Conservation (phyloP, 2,113 vertebrate species). For the Patagioenas fasciata region DNA sequence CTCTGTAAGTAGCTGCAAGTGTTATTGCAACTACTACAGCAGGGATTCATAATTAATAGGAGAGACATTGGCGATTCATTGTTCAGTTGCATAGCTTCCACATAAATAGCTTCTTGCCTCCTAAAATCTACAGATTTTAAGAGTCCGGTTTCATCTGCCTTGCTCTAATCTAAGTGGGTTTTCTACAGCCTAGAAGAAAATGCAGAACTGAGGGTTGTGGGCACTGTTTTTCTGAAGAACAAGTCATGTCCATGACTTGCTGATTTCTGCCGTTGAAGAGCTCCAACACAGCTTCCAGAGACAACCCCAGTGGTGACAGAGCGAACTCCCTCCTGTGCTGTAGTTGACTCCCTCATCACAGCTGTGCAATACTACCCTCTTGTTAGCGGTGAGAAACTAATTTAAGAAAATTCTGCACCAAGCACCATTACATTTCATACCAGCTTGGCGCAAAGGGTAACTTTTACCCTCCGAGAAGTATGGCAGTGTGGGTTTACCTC, state of each 20-base stretch:
- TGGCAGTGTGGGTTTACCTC: not conserved
- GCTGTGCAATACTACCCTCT: not conserved
- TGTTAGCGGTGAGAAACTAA: not conserved
- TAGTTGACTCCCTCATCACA: not conserved
- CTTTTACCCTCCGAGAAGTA: not conserved
- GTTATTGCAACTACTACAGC: slow-evolving; percentile 39
- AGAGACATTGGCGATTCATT: not conserved
- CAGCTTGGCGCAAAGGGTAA: not conserved
- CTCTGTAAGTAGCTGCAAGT: slow-evolving; percentile 35
- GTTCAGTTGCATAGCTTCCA: not conserved
- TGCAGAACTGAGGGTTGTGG: not conserved
- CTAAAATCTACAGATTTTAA: not conserved
- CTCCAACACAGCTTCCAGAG: not conserved
- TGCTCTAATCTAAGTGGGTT: not conserved
- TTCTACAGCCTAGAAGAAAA: not conserved
- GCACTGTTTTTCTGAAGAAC: not conserved
- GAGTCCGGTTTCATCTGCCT: not conserved
- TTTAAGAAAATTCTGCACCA: not conserved
- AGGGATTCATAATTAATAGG: slow-evolving; percentile 24
- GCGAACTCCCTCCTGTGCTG: not conserved
- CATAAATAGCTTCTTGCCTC: not conserved
- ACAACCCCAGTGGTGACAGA: not conserved
- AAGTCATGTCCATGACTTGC: not conserved
- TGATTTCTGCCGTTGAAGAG: not conserved
- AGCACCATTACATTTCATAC: not conserved